Evolutionary conservation across 2,888 invertebrate species (phyloP).

Genomic region (Lasioglossum vierecki): DNA sequence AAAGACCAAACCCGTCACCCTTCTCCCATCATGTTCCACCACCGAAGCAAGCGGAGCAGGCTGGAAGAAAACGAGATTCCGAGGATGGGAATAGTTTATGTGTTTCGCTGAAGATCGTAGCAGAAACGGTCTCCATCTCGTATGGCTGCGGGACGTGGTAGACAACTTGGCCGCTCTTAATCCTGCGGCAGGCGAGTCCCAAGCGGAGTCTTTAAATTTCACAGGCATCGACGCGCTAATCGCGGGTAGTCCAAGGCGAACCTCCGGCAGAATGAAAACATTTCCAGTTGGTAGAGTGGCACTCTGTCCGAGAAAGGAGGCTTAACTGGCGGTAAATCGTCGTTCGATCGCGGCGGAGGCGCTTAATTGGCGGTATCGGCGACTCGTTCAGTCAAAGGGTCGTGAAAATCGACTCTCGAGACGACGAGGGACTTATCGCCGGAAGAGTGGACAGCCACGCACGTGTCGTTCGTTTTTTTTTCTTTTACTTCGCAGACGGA

Average conservation of each 20-base stretch:
- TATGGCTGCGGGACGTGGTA: neutral
- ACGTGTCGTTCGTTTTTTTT: slow-evolving; percentile 31
- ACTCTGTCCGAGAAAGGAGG: slow-evolving; percentile 47
- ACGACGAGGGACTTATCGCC: slow-evolving; percentile 39
- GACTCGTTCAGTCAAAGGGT: slow-evolving; percentile 46
- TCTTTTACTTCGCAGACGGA: neutral
- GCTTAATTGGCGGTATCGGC: slow-evolving; percentile 61
- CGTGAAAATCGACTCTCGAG: slow-evolving; percentile 49
- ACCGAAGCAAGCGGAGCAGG: neutral
- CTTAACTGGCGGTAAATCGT: slow-evolving; percentile 58
- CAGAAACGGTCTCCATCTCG: neutral
- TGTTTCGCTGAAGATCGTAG: neutral
- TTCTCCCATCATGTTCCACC: neutral
- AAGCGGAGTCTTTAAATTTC: slow-evolving; percentile 48
- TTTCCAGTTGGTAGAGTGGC: slow-evolving; percentile 39
- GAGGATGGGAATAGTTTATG: neutral
- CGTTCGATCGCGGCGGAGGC: slow-evolving; percentile 53
- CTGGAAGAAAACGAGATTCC: neutral
- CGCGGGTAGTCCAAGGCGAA: slow-evolving; percentile 29
- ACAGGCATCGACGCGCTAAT: slow-evolving; percentile 57
- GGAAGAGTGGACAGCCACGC: slow-evolving; percentile 29
- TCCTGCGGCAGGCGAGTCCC: neutral
- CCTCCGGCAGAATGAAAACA: slow-evolving; percentile 51
- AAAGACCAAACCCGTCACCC: no score
- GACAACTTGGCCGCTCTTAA: slow-evolving; percentile 22